Evolutionary conservation across 2,888 invertebrate species (phyloP).

Genomic region (Thumatha senex): DNA sequence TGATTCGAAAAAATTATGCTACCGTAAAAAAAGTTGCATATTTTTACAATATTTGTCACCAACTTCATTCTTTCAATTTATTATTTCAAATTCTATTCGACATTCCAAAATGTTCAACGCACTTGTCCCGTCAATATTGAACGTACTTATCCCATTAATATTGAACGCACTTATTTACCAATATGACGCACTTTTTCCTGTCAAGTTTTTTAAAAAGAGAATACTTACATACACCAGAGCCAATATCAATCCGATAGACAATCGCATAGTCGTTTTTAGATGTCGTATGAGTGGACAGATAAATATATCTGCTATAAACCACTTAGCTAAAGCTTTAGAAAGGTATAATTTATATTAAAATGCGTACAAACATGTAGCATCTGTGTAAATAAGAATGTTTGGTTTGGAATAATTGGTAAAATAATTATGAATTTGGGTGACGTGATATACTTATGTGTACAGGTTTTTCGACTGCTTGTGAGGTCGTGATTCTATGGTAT

Average conservation of each 20-base stretch:
- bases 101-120: no score
- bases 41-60: no score
- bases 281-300: constrained; percentile 40
- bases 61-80: no score
- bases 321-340: constrained; percentile 19
- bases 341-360: constrained; percentile 39
- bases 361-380: constrained; percentile 32
- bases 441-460: constrained; percentile 1
- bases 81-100: no score
- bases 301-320: constrained; percentile 36
- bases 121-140: background rate
- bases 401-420: constrained; percentile 13
- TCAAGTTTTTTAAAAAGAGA: background rate
- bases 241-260: constrained; percentile 21
- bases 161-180: background rate
- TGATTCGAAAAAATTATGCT: no score
- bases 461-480: constrained; percentile 4
- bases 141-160: no score
- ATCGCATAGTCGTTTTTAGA: constrained; percentile 25
- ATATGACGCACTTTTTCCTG: background rate
- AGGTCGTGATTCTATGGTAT: background rate
- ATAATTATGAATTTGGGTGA: constrained; percentile 3
- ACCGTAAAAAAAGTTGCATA: no score
- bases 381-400: constrained; percentile 19
- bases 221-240: constrained; percentile 44